Evolutionary conservation across 2,113 vertebrate species (phyloP), one percentile per base, ranked within the genome.

Genomic region (Australoheros scitulus): DNA sequence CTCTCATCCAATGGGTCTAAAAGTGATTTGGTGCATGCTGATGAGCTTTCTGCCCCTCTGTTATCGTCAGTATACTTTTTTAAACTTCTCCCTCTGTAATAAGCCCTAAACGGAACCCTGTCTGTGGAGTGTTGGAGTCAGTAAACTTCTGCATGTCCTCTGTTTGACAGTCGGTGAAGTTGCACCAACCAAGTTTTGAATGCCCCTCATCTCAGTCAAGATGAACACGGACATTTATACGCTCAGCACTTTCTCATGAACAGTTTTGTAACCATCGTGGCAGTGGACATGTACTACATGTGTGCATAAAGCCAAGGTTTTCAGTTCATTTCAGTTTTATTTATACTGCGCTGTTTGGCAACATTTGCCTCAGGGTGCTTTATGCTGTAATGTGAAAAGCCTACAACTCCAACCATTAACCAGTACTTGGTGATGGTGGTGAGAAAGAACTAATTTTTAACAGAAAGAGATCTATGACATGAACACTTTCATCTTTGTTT

Each of bases 21-120:
- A 70, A 79, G 36, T 32, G 77, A 76, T 76, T 80, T 76, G 43
- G 36, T 88, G 57, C 7, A 9, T 29, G 36, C 77, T 86, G 61
- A 81, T 86, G 61, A 86, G 63, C 77, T 65, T 80, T 77, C 18
- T 76, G 55, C 56, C 43, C 76, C 56, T 32, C 14, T 83, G 11
- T 76, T 60, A 38, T 10, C 59, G 34, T 70, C 57, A 32, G 17
- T 22, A 26, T 22, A 17, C 47, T 68, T 55, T 50, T 64, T 13
- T 13, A 1, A 20, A 47, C 58, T 68, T 59, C 14, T 11, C 50
- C 3, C 59, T 50, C 20, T 60, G 24, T 26, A 22, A 15, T 2
- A 41, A 72, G 11, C 43, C 65, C 26, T 29, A 64, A 70, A 68
- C 50, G 29, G 10, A 26, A 29, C 17, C 29, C 41, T 11, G 41